A percentile compares a stretch with the other conserved stretches of the same genome.
Evolutionary conservation across 2,797 vertebrate species (phyloP).

Genomic region (Myripristis murdjan): DNA sequence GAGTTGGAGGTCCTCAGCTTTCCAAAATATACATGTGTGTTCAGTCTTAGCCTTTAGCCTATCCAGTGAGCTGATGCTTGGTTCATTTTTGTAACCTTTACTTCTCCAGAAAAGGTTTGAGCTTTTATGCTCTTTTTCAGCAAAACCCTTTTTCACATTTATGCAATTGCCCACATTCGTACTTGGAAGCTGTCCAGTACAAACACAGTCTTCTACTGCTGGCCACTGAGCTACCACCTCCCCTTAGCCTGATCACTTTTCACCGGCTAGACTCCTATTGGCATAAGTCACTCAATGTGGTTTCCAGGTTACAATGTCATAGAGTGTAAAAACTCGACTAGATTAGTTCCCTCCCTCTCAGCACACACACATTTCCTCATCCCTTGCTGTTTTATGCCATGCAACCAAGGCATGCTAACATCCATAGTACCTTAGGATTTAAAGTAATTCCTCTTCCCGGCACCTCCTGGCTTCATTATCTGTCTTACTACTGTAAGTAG

Average conservation of each 20-base stretch:
- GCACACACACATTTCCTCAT: slow-evolving; percentile 1
- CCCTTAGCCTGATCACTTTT: too few relatives aligned
- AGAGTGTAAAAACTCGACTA: too few relatives aligned
- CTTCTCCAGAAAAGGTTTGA: slow-evolving; percentile 5
- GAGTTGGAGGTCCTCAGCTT: slow-evolving; percentile 60
- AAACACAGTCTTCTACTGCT: background rate
- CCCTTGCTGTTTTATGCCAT: slow-evolving; percentile 33
- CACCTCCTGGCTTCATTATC: slow-evolving; percentile 73
- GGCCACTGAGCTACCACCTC: too few relatives aligned
- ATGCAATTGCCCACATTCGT: background rate
- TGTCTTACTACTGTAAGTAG: slow-evolving; percentile 64
- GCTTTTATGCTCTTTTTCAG: too few relatives aligned
- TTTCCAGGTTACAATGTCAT: background rate
- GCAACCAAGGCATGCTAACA: slow-evolving; percentile 43
- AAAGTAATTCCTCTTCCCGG: slow-evolving; percentile 69
- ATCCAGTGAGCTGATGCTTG: slow-evolving; percentile 2
- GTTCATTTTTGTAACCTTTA: slow-evolving; percentile 14
- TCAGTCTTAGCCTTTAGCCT: background rate
- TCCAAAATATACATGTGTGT: slow-evolving; percentile 49
- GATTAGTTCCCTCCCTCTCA: too few relatives aligned
- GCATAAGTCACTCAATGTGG: background rate
- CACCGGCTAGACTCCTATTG: too few relatives aligned
- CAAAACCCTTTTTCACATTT: background rate
- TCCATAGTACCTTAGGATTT: slow-evolving; percentile 62
- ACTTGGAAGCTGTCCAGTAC: too few relatives aligned